phyloP scores from a whole-genome alignment of 2,113 vertebrate genomes.

The Bambusicola thoracicus region DNA sequence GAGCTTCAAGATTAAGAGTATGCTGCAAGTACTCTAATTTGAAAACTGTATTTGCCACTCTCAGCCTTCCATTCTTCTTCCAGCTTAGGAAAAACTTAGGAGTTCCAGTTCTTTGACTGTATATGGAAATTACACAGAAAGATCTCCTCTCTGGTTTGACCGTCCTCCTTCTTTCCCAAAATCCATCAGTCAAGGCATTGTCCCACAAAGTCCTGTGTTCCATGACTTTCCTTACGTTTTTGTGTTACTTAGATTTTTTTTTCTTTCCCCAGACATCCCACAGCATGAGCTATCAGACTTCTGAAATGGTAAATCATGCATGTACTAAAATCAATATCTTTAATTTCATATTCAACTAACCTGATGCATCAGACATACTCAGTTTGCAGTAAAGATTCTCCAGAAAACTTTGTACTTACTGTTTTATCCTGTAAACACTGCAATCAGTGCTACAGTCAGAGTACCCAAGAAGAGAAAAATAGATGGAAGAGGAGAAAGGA shows the following conservation, averaged over 20 bases:
- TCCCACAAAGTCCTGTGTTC: neutral
- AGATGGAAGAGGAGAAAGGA: neutral
- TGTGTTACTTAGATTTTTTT: neutral
- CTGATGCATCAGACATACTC: neutral
- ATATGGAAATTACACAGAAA: neutral
- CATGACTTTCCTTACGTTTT: neutral
- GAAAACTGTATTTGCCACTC: neutral
- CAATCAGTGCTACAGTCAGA: neutral
- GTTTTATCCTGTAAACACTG: neutral
- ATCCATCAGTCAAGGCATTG: neutral
- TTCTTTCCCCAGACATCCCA: neutral
- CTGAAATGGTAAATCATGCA: neutral
- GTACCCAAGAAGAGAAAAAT: neutral
- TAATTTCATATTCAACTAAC: constrained; percentile 10
- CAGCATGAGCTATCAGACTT: neutral
- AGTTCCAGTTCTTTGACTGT: neutral
- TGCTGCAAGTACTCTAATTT: neutral
- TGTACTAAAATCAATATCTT: neutral
- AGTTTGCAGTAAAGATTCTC: neutral
- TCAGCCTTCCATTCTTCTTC: neutral
- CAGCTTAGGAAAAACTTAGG: neutral
- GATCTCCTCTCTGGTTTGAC: neutral
- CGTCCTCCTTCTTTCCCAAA: neutral
- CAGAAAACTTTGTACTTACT: neutral
- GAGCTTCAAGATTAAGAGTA: neutral